Conservation (phyloP, 1,140 invertebrate genomes). For the Zaprionus lachaisei region DNA sequence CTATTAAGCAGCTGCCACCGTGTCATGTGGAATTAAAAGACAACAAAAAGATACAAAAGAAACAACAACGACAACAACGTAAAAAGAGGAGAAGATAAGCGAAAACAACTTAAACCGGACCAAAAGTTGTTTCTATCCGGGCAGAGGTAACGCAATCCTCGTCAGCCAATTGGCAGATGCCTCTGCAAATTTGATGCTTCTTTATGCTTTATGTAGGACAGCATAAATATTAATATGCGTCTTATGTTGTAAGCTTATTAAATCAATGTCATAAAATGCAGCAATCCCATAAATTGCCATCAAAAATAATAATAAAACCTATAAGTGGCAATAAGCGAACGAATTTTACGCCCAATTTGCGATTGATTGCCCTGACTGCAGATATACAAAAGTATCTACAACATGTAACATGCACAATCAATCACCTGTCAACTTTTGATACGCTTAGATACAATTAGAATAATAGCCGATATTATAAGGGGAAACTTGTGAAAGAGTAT, state of each 20-base stretch:
- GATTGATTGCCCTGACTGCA: neutral
- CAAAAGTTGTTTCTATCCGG: constrained; percentile 51
- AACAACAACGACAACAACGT: neutral
- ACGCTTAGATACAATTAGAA: neutral
- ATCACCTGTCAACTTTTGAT: neutral
- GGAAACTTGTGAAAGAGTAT: constrained; percentile 18
- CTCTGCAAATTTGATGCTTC: constrained; percentile 60
- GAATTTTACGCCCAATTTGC: constrained; percentile 47
- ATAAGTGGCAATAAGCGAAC: constrained; percentile 45
- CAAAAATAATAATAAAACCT: constrained; percentile 38
- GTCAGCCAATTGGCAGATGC: constrained; percentile 48
- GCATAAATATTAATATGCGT: constrained; percentile 69
- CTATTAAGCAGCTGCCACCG: constrained; percentile 73
- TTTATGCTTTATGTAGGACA: constrained; percentile 69
- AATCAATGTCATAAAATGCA: constrained; percentile 57
- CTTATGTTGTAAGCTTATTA: constrained; percentile 57
- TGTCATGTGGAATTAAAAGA: constrained; percentile 43
- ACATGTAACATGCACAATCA: neutral
- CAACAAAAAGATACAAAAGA: constrained; percentile 30
- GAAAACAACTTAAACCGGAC: constrained; percentile 47
- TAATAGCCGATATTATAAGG: neutral
- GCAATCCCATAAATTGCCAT: constrained; percentile 48
- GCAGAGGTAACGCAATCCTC: constrained; percentile 60
- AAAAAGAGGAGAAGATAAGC: neutral
- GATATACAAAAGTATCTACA: neutral